These are phyloP conservation scores for Drosophila arizonae DNA, from an alignment of 1,140 invertebrate genomes.

Conservation along the genomic window DNA sequence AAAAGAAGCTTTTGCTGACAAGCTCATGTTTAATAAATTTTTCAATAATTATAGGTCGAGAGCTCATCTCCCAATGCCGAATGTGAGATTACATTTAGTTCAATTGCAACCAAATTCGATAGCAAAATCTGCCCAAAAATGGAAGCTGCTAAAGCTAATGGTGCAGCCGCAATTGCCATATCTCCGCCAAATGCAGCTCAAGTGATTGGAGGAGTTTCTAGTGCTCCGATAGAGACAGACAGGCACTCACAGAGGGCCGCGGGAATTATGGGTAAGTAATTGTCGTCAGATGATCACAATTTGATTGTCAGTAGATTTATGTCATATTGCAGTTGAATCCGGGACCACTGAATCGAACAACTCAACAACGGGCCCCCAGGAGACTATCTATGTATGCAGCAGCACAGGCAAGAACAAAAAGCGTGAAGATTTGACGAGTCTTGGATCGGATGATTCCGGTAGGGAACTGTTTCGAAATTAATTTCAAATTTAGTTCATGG, in stretches of 20 bases:
- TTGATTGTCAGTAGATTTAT: background rate
- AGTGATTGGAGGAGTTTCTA: background rate
- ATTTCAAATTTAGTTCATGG: background rate
- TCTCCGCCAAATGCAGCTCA: constrained; percentile 32
- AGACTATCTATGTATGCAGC: constrained; percentile 23
- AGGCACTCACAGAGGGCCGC: background rate
- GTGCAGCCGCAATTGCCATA: constrained; percentile 66
- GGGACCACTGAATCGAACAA: constrained; percentile 37
- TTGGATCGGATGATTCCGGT: constrained; percentile 93
- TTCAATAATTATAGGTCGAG: constrained; percentile 65
- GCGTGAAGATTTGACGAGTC: constrained; percentile 88
- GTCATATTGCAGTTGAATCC: constrained; percentile 51
- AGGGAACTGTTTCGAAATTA: constrained; percentile 2
- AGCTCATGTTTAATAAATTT: background rate
- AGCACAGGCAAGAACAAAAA: constrained; percentile 75
- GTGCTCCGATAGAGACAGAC: background rate
- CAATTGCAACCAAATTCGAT: constrained; percentile 77
- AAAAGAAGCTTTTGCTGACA: background rate
- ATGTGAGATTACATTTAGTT: constrained; percentile 79
- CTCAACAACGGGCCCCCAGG: constrained; percentile 10
- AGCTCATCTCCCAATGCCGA: constrained; percentile 87
- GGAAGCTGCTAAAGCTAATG: constrained; percentile 67
- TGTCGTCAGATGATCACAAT: background rate
- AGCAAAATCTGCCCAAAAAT: constrained; percentile 82
- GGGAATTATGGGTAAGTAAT: constrained; percentile 31